Conservation (phyloP, 2,888 invertebrate genomes). For the Stegana nigrithorax region DNA sequence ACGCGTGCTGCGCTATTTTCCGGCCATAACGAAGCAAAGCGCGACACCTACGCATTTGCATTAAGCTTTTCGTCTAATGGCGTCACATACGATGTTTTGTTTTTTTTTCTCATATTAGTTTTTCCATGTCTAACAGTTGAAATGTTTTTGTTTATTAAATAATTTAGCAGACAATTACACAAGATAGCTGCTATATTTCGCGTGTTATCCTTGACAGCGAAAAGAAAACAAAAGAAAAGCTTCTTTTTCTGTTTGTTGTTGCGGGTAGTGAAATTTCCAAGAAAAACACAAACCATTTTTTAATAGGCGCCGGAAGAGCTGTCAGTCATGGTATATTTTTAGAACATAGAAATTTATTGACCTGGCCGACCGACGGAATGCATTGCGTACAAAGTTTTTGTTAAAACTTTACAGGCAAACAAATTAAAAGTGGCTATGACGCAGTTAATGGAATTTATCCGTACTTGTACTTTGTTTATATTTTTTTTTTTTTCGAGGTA, state of each 20-base stretch:
- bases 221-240: not conserved
- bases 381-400: not conserved
- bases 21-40: no score
- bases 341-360: not conserved
- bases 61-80: not conserved
- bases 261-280: no score
- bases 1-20: not conserved
- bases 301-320: not conserved
- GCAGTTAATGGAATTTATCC: no score
- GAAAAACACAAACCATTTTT: no score
- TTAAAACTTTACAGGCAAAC: not conserved
- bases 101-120: not conserved
- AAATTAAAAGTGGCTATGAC: no score
- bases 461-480: not conserved
- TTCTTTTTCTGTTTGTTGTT: no score
- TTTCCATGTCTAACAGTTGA: no score
- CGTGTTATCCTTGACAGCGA: not conserved
- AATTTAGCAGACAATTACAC: constrained; percentile 2
- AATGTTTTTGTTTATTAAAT: no score
- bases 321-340: constrained; percentile 1
- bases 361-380: not conserved
- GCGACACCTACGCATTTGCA: not conserved
- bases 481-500: not conserved
- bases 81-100: not conserved
- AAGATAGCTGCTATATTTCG: not conserved